Evolutionary conservation across 92 coral and sea anemone species (phyloP).

Genomic region (Palythoa grandis): DNA sequence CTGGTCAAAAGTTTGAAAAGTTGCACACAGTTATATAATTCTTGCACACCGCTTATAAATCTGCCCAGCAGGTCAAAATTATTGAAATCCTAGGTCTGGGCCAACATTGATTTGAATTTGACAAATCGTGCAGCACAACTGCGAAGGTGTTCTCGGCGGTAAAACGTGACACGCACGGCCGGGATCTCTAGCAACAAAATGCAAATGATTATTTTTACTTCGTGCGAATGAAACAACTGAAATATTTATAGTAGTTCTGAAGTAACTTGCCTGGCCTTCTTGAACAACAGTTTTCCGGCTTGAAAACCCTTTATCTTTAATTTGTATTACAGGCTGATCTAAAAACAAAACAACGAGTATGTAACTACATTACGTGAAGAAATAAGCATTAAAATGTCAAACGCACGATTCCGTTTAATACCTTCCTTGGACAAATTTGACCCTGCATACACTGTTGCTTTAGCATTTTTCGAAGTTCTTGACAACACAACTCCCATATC

Average conservation of each 20-base stretch:
- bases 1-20: too few species aligned
- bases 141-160: too few species aligned
- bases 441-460: background rate
- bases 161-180: too few species aligned
- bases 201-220: background rate
- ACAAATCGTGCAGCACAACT: background rate
- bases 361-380: too few species aligned
- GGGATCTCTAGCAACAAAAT: background rate
- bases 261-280: slow-evolving; percentile 30
- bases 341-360: background rate
- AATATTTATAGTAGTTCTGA: background rate
- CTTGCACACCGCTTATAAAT: too few species aligned
- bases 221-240: background rate
- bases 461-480: background rate
- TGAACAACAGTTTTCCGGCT: background rate
- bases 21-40: too few species aligned
- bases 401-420: background rate
- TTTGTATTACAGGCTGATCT: slow-evolving; percentile 1
- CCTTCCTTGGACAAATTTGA: slow-evolving; percentile 1
- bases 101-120: too few species aligned
- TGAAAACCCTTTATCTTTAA: slow-evolving; percentile 26
- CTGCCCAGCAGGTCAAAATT: too few species aligned
- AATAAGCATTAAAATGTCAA: background rate
- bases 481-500: slow-evolving; percentile 31
- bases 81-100: too few species aligned